Percentiles rank a stretch among this genome's conserved stretches.
phyloP scores from a whole-genome alignment of 2,888 invertebrate species.

The Theretra japonica region DNA sequence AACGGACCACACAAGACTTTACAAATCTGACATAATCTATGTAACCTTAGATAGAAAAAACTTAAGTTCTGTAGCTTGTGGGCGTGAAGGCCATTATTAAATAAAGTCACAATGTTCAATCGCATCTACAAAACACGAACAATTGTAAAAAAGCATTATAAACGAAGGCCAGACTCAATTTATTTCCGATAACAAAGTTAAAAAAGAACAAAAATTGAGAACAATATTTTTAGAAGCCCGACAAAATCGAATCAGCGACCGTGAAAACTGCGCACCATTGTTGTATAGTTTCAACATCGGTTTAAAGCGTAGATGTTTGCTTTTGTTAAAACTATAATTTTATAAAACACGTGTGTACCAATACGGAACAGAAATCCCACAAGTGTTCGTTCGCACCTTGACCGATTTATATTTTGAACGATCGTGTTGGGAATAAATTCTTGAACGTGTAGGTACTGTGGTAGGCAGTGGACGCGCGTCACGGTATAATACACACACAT shows the following conservation, averaged over 20 bases:
- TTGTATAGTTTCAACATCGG: not conserved
- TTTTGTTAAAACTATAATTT: constrained; percentile 35
- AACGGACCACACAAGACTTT: constrained; percentile 6
- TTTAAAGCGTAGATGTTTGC: not conserved
- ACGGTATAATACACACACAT: constrained; percentile 20
- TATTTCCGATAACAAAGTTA: not conserved
- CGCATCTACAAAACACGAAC: no score
- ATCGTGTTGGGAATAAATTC: constrained; percentile 34
- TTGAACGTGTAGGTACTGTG: constrained; percentile 2
- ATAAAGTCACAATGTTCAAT: no score
- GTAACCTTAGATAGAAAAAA: no score
- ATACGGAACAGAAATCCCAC: constrained; percentile 34
- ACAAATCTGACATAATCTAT: not conserved
- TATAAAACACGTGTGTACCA: constrained; percentile 31
- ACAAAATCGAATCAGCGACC: not conserved
- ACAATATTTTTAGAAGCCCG: not conserved
- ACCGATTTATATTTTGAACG: constrained; percentile 28
- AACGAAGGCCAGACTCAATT: not conserved
- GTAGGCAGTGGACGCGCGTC: constrained; percentile 17
- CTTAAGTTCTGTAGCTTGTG: no score
- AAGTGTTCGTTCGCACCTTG: constrained; percentile 30
- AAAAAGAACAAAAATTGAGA: not conserved
- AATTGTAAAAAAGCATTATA: not conserved
- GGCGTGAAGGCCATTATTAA: no score
- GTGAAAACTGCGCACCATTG: constrained; percentile 1